Conservation (phyloP, 2,797 vertebrate species). For the Squalus acanthias region DNA sequence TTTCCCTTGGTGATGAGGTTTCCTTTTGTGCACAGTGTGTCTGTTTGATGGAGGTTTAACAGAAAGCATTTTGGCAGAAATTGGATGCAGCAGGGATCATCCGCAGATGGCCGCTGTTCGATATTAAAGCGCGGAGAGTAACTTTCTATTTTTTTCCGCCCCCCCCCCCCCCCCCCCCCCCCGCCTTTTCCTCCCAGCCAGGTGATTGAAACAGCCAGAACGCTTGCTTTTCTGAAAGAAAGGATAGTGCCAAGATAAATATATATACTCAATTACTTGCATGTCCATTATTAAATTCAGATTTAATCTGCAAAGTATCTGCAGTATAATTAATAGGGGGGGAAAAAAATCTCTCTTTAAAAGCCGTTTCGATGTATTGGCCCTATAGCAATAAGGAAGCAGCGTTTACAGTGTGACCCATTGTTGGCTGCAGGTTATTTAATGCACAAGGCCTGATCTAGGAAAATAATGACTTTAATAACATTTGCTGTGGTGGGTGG, state of each 20-base stretch:
- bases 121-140: conserved; percentile 83
- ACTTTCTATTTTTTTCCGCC: conserved; percentile 61
- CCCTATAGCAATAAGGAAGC: conserved; percentile 1
- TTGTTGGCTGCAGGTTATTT: conserved; percentile 69
- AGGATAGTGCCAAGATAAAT: conserved; percentile 46
- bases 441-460: conserved; percentile 60
- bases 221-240: conserved; percentile 62
- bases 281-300: conserved; percentile 14
- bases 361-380: background rate
- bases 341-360: background rate
- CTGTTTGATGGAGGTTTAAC: conserved; percentile 99
- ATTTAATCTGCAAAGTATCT: conserved; percentile 3
- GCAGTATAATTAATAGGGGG: conserved; percentile 6
- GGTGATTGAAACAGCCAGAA: conserved; percentile 58
- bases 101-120: conserved; percentile 87
- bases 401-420: conserved; percentile 59
- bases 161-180: conserved; percentile 48
- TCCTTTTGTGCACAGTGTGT: conserved; percentile 93
- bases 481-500: conserved; percentile 69
- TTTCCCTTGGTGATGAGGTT: conserved; percentile 98
- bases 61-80: conserved; percentile 93
- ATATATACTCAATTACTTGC: conserved; percentile 26
- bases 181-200: conserved; percentile 53
- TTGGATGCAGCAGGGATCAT: conserved; percentile 98
- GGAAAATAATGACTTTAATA: conserved; percentile 75